Evolutionary conservation across 2,888 invertebrate species (phyloP), one percentile per base, ranked within the genome.

Genomic region (Pachydiplax longipennis): DNA sequence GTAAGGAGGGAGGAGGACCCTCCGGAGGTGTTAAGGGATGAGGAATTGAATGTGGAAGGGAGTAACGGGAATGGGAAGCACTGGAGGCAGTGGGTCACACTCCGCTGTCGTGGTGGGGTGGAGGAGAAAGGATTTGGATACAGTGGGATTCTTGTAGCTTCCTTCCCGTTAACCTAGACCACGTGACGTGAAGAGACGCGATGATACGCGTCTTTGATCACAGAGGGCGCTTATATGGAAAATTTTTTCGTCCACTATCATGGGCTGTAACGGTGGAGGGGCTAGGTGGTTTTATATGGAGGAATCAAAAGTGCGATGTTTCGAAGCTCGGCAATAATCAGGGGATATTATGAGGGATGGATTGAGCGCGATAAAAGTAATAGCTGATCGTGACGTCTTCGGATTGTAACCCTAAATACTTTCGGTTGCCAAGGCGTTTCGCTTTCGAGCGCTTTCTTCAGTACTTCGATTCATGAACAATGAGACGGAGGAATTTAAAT

Each of bases 31-130:
- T 53, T 31, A 37, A 58, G 35, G 53, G 53, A 0, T 25, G 58
- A 81, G 81, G 44, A 48, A 44, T 10, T 31, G 37, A 22, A 37
- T 15, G 4, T 48, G 83, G 53, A n/a, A 83, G 13, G n/a, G 73
- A 25, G 87, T 87, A 35, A 87, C 61, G 37, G 35, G 61, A 40
- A 48, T n/a, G 61, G 37, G 15, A 87, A 83, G 40, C 18, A 37
- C 61, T 61, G 87, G 87, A 87, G 61, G 61, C 73, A 73, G 73
- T 73, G 73, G 73, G 61, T 87, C 61, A 61, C 61, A 15, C 58
- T 58, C 87, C 12, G 35, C 3, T 37, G n/a, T 35, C 13, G 53
- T 15, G 0, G 25, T 37, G 35, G 22, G 61, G 4, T 12, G 58
- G 83, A 83, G 18, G 58, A 73, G 31, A 83, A 61, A 61, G 87